Evolutionary conservation across 2,888 invertebrate species (phyloP).

Genomic region (Xanthorhoe spadicearia): DNA sequence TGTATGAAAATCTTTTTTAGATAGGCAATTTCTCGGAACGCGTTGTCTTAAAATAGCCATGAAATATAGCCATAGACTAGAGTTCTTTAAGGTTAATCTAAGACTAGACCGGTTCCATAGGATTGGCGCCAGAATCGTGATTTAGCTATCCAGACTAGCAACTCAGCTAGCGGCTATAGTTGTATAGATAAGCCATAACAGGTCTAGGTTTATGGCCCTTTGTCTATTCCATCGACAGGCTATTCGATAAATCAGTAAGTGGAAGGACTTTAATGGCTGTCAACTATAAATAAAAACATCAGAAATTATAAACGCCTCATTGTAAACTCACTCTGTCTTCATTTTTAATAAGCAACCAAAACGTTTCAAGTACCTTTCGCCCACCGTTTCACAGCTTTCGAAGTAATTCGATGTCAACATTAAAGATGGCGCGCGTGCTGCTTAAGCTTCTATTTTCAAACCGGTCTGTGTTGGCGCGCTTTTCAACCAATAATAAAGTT

Average conservation of each 20-base stretch:
- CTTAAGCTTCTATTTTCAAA: slow-evolving; percentile 60
- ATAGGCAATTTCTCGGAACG: slow-evolving; percentile 32
- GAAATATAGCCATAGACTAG: slow-evolving; percentile 47
- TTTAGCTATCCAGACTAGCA: slow-evolving; percentile 46
- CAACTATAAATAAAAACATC: not conserved
- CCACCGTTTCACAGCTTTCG: slow-evolving; percentile 40
- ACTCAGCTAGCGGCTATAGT: slow-evolving; percentile 7
- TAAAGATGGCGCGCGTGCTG: slow-evolving; percentile 55
- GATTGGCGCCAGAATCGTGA: slow-evolving; percentile 54
- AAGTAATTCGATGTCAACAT: slow-evolving; percentile 47
- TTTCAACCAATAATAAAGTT: slow-evolving; percentile 61
- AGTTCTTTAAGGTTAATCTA: slow-evolving; percentile 56
- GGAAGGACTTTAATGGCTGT: slow-evolving; percentile 1
- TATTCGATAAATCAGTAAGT: slow-evolving; percentile 13
- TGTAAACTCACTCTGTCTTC: not conserved
- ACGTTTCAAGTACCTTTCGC: not conserved
- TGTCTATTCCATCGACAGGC: slow-evolving; percentile 25
- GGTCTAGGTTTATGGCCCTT: slow-evolving; percentile 32
- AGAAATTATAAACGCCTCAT: not conserved
- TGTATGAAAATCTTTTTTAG: slow-evolving; percentile 39
- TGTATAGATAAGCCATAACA: slow-evolving; percentile 2
- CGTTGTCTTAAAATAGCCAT: slow-evolving; percentile 62
- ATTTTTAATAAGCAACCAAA: not conserved
- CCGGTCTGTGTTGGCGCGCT: slow-evolving; percentile 68
- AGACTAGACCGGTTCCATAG: slow-evolving; percentile 65